Percentiles rank a stretch among this genome's conserved stretches.
These are phyloP conservation scores for Hephaestus fuliginosus DNA, from an alignment of 2,797 vertebrate genomes.

Conservation along the genomic window DNA sequence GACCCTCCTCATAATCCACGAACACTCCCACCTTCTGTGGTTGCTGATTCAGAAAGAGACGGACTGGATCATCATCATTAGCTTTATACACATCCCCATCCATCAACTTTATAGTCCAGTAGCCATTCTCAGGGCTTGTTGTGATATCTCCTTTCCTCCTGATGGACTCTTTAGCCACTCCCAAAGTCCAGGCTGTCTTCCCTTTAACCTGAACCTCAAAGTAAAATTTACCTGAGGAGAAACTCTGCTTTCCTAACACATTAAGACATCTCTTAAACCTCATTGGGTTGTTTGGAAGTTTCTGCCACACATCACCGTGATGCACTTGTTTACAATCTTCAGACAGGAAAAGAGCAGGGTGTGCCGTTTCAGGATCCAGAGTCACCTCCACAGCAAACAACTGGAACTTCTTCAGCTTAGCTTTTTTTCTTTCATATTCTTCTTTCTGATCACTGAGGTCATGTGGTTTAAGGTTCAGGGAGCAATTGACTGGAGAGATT, in stretches of 20 bases:
- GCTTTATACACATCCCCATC: neutral
- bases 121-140: neutral
- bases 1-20: neutral
- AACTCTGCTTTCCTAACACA: neutral
- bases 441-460: no score
- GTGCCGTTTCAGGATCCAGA: conserved; percentile 3
- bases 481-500: no score
- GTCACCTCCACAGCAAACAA: neutral
- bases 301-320: neutral
- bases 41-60: no score
- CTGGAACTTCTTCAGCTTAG: no score
- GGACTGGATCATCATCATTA: no score
- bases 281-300: neutral
- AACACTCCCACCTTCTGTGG: neutral
- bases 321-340: neutral
- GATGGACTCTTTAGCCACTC: neutral
- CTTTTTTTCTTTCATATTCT: no score
- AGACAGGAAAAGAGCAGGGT: neutral
- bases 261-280: neutral
- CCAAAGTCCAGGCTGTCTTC: neutral
- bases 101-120: neutral
- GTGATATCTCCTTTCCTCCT: neutral
- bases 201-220: conserved; percentile 3
- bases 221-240: neutral
- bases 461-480: no score